Percentiles rank a stretch among this genome's conserved stretches.
These are phyloP conservation scores for Brachyhypopomus gauderio DNA, from an alignment of 2,113 vertebrate genomes.

Conservation along the genomic window DNA sequence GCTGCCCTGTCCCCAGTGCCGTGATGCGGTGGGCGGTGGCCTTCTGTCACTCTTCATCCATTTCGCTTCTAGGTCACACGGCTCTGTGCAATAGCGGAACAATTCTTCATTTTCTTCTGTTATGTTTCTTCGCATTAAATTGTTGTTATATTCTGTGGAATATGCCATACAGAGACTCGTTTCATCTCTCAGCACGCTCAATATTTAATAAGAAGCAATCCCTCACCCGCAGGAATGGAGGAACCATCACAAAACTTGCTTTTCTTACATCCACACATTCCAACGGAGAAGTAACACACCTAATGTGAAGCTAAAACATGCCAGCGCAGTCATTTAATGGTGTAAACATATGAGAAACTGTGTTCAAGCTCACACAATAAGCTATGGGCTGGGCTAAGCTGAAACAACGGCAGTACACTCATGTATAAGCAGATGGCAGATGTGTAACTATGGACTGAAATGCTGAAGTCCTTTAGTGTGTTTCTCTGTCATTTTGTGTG, in stretches of 20 bases:
- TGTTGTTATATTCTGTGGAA: constrained; percentile 13
- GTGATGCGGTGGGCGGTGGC: constrained; percentile 51
- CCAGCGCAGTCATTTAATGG: too few relatives aligned
- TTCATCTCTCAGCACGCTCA: constrained; percentile 21
- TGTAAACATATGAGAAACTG: too few relatives aligned
- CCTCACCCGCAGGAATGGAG: constrained; percentile 1
- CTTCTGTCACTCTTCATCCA: constrained; percentile 69
- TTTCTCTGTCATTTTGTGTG: too few relatives aligned
- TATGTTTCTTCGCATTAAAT: constrained; percentile 9
- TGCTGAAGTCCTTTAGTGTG: background rate
- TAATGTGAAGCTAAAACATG: background rate
- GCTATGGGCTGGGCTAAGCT: background rate
- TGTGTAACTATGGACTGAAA: background rate
- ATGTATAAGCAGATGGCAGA: background rate
- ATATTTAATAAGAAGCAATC: constrained; percentile 37
- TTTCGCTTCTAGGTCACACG: constrained; percentile 72
- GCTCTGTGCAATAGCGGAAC: constrained; percentile 52
- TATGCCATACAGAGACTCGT: constrained; percentile 5
- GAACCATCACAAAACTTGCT: constrained; percentile 2
- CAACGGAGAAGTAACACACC: background rate
- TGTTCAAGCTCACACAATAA: too few relatives aligned
- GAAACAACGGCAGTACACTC: background rate
- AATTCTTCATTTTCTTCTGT: constrained; percentile 39
- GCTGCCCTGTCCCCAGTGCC: too few relatives aligned
- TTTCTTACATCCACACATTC: background rate